Conservation (phyloP, 2,888 invertebrate genomes). For the Pilophorus perplexus region DNA sequence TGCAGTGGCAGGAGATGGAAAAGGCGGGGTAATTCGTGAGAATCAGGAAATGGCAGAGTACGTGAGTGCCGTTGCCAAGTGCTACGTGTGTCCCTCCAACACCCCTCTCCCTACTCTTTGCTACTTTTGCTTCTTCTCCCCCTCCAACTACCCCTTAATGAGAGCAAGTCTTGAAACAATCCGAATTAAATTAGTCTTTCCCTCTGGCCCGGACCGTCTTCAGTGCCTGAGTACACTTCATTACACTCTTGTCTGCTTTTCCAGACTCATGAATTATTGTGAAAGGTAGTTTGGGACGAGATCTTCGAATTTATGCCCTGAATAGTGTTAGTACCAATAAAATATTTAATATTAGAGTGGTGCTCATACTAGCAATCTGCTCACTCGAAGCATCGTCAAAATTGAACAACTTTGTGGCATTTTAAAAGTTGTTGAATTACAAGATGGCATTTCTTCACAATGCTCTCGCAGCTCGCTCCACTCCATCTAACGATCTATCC, state of each 20-base stretch:
- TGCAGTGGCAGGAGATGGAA: neutral
- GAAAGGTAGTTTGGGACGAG: too few relatives aligned
- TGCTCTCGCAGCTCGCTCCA: too few relatives aligned
- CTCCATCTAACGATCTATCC: too few relatives aligned
- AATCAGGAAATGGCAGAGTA: conserved; percentile 30
- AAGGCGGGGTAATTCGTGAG: conserved; percentile 22
- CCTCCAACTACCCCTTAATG: conserved; percentile 14
- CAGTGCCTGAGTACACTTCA: conserved; percentile 7
- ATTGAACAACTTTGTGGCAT: too few relatives aligned
- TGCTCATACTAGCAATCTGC: too few relatives aligned
- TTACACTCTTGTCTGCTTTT: conserved; percentile 4
- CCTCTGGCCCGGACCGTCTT: conserved; percentile 6
- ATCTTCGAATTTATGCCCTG: too few relatives aligned
- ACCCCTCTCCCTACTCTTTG: neutral
- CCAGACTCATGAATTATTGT: conserved; percentile 4
- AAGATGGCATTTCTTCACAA: too few relatives aligned
- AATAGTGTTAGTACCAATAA: too few relatives aligned
- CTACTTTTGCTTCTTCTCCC: too few relatives aligned
- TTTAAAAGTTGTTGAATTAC: too few relatives aligned
- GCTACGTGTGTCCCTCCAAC: conserved; percentile 33
- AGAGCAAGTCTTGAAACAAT: conserved; percentile 35
- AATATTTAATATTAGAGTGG: too few relatives aligned
- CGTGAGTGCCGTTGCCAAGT: conserved; percentile 33
- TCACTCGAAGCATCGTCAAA: too few relatives aligned
- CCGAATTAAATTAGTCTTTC: conserved; percentile 25